Conservation (phyloP, 2,888 invertebrate species). For the Amblyjoppa fuscipennis region DNA sequence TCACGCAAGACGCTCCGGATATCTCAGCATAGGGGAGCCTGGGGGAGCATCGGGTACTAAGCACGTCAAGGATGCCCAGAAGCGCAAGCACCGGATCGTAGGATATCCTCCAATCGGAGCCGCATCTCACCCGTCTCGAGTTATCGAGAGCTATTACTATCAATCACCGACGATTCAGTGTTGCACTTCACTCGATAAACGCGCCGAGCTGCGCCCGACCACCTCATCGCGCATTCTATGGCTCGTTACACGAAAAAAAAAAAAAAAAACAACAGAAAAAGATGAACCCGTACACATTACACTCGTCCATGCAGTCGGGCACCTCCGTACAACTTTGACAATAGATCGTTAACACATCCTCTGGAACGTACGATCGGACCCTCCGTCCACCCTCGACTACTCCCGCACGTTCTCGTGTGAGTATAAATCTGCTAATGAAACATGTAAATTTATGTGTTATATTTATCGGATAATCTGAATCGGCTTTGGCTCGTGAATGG, state of each 20-base stretch:
- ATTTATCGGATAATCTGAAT: not conserved
- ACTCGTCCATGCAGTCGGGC: not conserved
- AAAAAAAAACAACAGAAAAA: constrained; percentile 31
- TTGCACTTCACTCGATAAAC: constrained; percentile 45
- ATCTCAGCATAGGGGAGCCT: constrained; percentile 19
- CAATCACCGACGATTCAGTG: constrained; percentile 73
- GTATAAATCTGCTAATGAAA: not conserved
- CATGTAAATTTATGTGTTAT: not conserved
- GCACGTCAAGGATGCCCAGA: constrained; percentile 37
- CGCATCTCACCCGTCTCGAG: constrained; percentile 68
- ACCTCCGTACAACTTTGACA: constrained; percentile 30
- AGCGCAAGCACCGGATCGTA: constrained; percentile 31
- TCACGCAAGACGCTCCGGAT: constrained; percentile 31
- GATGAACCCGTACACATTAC: constrained; percentile 22
- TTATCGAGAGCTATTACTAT: constrained; percentile 75
- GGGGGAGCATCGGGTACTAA: constrained; percentile 21
- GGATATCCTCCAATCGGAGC: constrained; percentile 49
- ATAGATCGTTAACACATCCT: constrained; percentile 58
- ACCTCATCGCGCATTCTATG: constrained; percentile 50
- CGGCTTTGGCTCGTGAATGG: not conserved
- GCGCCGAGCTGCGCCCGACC: not conserved
- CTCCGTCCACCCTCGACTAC: not conserved
- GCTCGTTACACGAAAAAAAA: constrained; percentile 59
- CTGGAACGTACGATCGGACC: not conserved
- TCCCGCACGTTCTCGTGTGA: not conserved